These are phyloP conservation scores for Tenthredo amoena DNA, from an alignment of 2,888 invertebrate species.

Conservation along the genomic window DNA sequence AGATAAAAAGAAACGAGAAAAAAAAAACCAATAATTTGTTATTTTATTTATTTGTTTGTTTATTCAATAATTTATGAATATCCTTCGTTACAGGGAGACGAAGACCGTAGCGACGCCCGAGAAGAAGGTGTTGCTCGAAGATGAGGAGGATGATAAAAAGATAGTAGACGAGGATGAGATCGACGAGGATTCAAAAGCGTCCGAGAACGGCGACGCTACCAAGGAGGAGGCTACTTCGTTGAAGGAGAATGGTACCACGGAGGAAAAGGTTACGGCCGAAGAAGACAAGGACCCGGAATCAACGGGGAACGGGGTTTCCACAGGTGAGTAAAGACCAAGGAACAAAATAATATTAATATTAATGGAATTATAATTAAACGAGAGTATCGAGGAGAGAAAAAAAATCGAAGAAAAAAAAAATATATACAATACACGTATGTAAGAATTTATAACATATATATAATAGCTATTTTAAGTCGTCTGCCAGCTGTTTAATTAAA, in stretches of 20 bases:
- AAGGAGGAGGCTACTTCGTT: slow-evolving; percentile 65
- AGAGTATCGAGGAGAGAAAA: neutral
- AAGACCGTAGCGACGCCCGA: slow-evolving; percentile 76
- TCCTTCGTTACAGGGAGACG: slow-evolving; percentile 70
- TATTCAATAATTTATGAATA: slow-evolving; percentile 24
- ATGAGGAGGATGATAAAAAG: slow-evolving; percentile 64
- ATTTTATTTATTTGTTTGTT: slow-evolving; percentile 53
- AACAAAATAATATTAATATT: no score
- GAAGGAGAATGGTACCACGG: slow-evolving; percentile 77
- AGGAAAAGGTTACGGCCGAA: slow-evolving; percentile 73
- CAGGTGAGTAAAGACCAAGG: slow-evolving; percentile 68
- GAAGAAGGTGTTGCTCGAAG: slow-evolving; percentile 79
- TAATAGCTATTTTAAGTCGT: no score
- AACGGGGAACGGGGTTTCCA: slow-evolving; percentile 77
- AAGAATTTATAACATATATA: no score
- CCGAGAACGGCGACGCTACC: slow-evolving; percentile 74
- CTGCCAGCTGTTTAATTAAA: no score
- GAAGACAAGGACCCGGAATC: slow-evolving; percentile 77
- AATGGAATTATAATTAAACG: no score
- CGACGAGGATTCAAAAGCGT: slow-evolving; percentile 76
- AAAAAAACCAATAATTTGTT: neutral
- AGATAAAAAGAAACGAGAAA: neutral
- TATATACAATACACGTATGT: no score
- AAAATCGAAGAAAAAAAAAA: neutral
- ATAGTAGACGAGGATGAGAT: slow-evolving; percentile 78